These are phyloP conservation scores for Octomys mimax DNA, from an alignment of 2,797 vertebrate genomes.

Conservation along the genomic window DNA sequence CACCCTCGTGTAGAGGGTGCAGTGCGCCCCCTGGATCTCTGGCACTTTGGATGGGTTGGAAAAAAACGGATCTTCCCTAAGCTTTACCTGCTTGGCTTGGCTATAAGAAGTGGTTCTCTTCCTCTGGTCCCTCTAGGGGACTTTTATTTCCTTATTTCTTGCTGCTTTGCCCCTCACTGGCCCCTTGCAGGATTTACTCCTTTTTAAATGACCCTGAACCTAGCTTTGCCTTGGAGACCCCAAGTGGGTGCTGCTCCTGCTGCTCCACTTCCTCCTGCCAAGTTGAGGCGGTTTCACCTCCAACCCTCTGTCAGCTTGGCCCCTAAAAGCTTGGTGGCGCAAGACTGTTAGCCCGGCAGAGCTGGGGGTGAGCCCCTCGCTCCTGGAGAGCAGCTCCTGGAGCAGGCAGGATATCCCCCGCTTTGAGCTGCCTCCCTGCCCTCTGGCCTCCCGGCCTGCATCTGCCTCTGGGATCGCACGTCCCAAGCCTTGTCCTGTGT, in stretches of 20 bases:
- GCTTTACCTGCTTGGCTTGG: constrained; percentile 63
- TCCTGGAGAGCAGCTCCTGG: neutral
- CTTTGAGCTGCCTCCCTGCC: constrained; percentile 59
- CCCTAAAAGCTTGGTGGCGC: constrained; percentile 72
- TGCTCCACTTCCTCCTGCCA: constrained; percentile 35
- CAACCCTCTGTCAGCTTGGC: constrained; percentile 63
- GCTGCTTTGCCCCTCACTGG: constrained; percentile 73
- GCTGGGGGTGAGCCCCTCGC: constrained; percentile 22
- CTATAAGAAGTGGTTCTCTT: constrained; percentile 52
- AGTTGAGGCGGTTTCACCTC: constrained; percentile 6
- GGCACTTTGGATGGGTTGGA: neutral
- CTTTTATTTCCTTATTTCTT: constrained; percentile 51
- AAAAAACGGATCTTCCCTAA: constrained; percentile 6
- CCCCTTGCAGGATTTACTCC: constrained; percentile 22
- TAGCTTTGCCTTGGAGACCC: constrained; percentile 78
- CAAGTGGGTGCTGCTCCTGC: constrained; percentile 45
- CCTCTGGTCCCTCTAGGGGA: constrained; percentile 20
- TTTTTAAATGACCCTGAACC: constrained; percentile 57
- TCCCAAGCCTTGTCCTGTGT: constrained; percentile 72
- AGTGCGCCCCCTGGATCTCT: neutral
- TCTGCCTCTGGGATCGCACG: constrained; percentile 51
- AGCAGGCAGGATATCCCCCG: constrained; percentile 44
- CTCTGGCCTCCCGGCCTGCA: neutral
- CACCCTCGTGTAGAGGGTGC: neutral
- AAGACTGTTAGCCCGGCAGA: constrained; percentile 79